Base-by-base conservation (phyloP, 1,140 invertebrate genomes). In the Diuraphis noxia region DNA sequence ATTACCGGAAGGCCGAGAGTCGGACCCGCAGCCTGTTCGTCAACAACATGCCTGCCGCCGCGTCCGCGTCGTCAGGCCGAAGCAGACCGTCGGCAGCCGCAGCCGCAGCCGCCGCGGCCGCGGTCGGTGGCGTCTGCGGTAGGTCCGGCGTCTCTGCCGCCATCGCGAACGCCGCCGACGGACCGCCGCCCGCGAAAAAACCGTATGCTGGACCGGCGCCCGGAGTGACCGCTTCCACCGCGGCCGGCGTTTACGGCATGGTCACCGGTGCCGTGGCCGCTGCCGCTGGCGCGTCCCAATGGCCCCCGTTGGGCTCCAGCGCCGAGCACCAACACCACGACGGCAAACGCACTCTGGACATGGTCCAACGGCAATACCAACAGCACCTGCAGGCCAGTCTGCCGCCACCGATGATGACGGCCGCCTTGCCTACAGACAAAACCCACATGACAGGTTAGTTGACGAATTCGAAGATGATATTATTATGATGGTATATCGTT, bases 1-100 rank as follows among this genome's bases (percentile, higher is more conserved):
- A 97, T 94, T 97, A 97, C 94, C 94, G 96, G 92, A 96, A 96
- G 94, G 96, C 96, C 93, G 96, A 97, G 93, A 96, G 96, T 92
- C 96, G 96, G 93, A 94, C 96, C 92, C 95, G 96, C 88, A 96
- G 96, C 93, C 96, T 96, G 34, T 97, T 97, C 94, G 95, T 96
- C 40, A 96, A 96, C 94, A 96, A 96, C 93, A 94, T 96, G 92
- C 95, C 95, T 23, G 77, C 91, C 41, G 77, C 38, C 40, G 63
- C 88, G 7, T 7, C 88, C 38, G 41, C 63, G 43, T 49, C 72
- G 40, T 89, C 88, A 30, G 63, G 52, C 40, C 41, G 88, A 2
- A 90, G 88, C 63, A 87, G 85, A 43, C 91, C 72, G 25, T 63
- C 40, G 41, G 30, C 56, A 25, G n/a, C 46, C 36, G n/a, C 19